Evolutionary conservation across 1,140 invertebrate genomes (phyloP).

Genomic region (Heliconius hermathena): DNA sequence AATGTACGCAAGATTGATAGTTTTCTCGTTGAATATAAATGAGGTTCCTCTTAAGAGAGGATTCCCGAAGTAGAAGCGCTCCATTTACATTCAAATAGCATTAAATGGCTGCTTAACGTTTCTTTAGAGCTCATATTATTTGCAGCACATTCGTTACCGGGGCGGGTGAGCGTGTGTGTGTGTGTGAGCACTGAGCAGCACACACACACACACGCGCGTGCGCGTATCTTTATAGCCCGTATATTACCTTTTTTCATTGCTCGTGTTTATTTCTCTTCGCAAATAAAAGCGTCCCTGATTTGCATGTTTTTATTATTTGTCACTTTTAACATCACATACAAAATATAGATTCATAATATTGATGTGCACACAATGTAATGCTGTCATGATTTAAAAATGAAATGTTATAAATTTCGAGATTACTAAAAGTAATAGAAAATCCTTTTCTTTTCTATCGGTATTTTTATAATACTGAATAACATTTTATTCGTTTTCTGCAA

Average conservation of each 20-base stretch:
- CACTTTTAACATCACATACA: not conserved
- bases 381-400: not conserved
- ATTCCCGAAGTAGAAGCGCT: not conserved
- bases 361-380: not conserved
- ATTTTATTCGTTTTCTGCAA: not conserved
- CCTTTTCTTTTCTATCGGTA: too few relatives aligned
- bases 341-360: not conserved
- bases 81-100: not conserved
- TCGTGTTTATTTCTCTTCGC: not conserved
- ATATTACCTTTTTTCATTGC: not conserved
- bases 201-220: not conserved
- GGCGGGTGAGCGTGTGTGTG: not conserved
- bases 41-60: not conserved
- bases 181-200: too few relatives aligned
- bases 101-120: constrained; percentile 1
- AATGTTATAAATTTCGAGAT: not conserved
- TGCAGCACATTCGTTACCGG: not conserved
- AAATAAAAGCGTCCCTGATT: not conserved
- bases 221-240: not conserved
- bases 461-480: not conserved
- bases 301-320: not conserved
- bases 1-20: constrained; percentile 4
- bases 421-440: too few relatives aligned
- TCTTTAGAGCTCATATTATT: not conserved
- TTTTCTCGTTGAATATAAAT: constrained; percentile 3